These are phyloP conservation scores for Ptychochromis oligacanthus DNA, from an alignment of 2,113 vertebrate genomes.

Conservation along the genomic window DNA sequence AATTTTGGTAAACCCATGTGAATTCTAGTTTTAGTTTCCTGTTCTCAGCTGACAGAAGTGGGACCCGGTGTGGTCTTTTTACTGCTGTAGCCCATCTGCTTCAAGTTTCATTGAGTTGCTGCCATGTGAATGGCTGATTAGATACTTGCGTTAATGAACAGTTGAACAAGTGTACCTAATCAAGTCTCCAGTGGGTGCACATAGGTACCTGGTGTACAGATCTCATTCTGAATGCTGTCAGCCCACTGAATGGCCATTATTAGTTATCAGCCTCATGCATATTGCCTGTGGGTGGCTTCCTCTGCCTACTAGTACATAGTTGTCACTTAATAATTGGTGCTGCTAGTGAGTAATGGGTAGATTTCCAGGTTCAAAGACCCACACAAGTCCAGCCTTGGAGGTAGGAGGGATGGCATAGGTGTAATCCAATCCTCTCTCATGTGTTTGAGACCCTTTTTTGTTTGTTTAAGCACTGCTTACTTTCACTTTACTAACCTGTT, in stretches of 20 bases:
- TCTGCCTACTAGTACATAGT: not conserved
- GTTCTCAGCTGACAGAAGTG: not conserved
- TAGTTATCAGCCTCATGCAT: not conserved
- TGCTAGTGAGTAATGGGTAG: not conserved
- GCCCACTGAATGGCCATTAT: not conserved
- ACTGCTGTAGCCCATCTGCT: not conserved
- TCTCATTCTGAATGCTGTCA: not conserved
- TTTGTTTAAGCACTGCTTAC: not conserved
- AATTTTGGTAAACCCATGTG: not conserved
- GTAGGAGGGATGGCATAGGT: not conserved
- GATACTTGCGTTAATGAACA: not conserved
- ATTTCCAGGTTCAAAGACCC: not conserved
- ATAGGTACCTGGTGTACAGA: not conserved
- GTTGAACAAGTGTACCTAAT: not conserved
- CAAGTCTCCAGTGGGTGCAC: not conserved
- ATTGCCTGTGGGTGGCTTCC: not conserved
- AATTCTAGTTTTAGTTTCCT: too few species aligned
- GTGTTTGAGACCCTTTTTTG: not conserved
- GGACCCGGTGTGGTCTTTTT: not conserved
- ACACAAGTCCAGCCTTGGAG: not conserved
- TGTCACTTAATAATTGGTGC: not conserved
- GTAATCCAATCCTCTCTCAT: not conserved
- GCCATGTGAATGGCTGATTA: not conserved
- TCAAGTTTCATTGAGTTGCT: not conserved
- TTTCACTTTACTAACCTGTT: not conserved